Percentiles rank a stretch among this genome's conserved stretches.
Evolutionary conservation across 2,888 invertebrate genomes (phyloP).

Genomic region (Craniophora ligustri): DNA sequence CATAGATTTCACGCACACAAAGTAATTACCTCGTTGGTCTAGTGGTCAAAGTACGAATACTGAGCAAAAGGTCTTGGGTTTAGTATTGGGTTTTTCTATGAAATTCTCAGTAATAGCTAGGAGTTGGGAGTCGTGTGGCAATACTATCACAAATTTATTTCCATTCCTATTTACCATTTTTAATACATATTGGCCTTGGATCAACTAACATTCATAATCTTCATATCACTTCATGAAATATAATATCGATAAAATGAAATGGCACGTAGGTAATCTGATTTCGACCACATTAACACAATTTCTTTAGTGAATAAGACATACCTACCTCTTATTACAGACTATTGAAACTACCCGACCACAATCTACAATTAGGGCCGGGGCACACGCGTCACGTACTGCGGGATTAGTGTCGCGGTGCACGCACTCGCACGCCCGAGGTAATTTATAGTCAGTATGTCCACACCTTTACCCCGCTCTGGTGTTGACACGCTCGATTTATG

Average conservation of each 20-base stretch:
- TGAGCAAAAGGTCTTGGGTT: too few species aligned
- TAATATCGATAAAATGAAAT: too few species aligned
- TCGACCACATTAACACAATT: conserved; percentile 18
- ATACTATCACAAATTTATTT: too few species aligned
- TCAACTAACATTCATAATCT: neutral
- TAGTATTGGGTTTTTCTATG: too few species aligned
- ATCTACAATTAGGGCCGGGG: conserved; percentile 60
- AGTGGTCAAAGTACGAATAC: too few species aligned
- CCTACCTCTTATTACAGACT: conserved; percentile 39
- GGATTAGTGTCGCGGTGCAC: conserved; percentile 69
- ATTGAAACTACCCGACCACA: conserved; percentile 52
- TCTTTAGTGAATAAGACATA: conserved; percentile 7
- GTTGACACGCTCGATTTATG: conserved; percentile 76
- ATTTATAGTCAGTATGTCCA: conserved; percentile 74
- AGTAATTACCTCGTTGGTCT: too few species aligned
- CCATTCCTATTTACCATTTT: too few species aligned
- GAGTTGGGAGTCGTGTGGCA: too few species aligned
- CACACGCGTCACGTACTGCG: conserved; percentile 63
- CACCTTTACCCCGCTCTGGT: conserved; percentile 77
- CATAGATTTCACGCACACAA: too few species aligned
- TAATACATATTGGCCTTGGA: too few species aligned
- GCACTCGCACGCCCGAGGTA: conserved; percentile 64
- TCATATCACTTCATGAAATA: neutral
- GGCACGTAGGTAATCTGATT: conserved; percentile 14
- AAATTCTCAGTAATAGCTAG: too few species aligned